Conservation (phyloP, 2,113 vertebrate species). For the Camelus bactrianus region DNA sequence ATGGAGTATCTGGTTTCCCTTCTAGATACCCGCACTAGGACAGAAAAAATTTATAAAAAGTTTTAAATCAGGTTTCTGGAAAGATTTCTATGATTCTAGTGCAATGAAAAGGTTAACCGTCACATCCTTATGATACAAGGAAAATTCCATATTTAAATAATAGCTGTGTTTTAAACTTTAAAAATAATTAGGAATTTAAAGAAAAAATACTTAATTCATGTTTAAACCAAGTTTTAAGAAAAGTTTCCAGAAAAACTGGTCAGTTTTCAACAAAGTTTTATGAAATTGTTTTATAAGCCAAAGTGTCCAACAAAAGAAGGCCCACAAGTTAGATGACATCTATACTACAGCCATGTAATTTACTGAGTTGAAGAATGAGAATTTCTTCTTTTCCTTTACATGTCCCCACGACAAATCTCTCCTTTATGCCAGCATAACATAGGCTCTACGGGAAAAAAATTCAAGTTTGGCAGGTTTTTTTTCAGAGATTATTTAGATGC, state of each 20-base stretch:
- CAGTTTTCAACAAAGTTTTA: background rate
- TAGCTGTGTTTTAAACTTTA: background rate
- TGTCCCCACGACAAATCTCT: background rate
- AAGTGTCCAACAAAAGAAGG: background rate
- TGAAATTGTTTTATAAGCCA: background rate
- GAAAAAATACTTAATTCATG: constrained; percentile 1
- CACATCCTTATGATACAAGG: constrained; percentile 4
- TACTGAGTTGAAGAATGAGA: background rate
- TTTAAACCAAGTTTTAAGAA: constrained; percentile 54
- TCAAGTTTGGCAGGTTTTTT: background rate
- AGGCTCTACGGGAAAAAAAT: background rate
- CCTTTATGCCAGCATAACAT: background rate
- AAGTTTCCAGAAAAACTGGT: background rate
- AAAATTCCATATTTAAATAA: constrained; percentile 38
- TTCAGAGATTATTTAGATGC: background rate
- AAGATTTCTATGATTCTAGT: background rate
- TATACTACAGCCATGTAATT: background rate
- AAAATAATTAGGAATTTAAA: background rate
- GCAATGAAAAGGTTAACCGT: background rate
- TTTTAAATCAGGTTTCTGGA: constrained; percentile 41
- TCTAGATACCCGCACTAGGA: background rate
- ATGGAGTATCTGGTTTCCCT: constrained; percentile 22
- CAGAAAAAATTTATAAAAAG: background rate
- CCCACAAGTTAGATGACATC: background rate
- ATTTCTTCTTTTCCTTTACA: constrained; percentile 1